phyloP scores from a whole-genome alignment of 2,888 invertebrate genomes.

The Patella depressa region DNA sequence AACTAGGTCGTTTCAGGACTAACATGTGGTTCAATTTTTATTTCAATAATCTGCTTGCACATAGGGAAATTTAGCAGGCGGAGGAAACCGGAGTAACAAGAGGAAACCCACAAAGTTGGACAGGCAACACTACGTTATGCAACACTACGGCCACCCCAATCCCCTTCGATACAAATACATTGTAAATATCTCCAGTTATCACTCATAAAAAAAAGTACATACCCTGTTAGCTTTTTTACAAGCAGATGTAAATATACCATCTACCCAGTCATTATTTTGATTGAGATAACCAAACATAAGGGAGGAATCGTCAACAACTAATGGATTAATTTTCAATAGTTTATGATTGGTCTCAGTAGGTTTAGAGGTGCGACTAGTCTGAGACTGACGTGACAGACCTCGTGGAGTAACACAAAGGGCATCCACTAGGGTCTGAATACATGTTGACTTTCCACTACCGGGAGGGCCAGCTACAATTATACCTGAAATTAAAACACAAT shows the following conservation, averaged over 20 bases:
- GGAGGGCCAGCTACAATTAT: constrained; percentile 70
- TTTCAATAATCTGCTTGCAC: no score
- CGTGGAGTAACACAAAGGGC: constrained; percentile 61
- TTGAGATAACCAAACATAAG: constrained; percentile 69
- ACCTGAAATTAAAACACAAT: constrained; percentile 45
- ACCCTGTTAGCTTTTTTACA: constrained; percentile 70
- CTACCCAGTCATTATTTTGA: constrained; percentile 69
- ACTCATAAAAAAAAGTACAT: constrained; percentile 24
- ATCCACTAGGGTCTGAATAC: constrained; percentile 67
- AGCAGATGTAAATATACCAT: constrained; percentile 70
- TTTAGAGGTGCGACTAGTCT: constrained; percentile 44
- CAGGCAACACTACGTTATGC: no score
- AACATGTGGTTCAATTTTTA: no score
- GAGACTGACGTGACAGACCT: constrained; percentile 55
- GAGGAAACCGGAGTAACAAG: no score
- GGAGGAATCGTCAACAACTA: constrained; percentile 67
- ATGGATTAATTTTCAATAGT: constrained; percentile 68
- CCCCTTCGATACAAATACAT: no score
- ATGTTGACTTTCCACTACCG: constrained; percentile 69
- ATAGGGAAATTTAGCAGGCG: no score
- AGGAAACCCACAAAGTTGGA: no score
- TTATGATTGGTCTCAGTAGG: constrained; percentile 65
- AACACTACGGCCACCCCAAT: no score
- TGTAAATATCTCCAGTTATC: no score
- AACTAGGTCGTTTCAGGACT: no score